These are phyloP conservation scores for Hirudo medicinalis DNA, from an alignment of 1,140 invertebrate genomes.

Conservation along the genomic window DNA sequence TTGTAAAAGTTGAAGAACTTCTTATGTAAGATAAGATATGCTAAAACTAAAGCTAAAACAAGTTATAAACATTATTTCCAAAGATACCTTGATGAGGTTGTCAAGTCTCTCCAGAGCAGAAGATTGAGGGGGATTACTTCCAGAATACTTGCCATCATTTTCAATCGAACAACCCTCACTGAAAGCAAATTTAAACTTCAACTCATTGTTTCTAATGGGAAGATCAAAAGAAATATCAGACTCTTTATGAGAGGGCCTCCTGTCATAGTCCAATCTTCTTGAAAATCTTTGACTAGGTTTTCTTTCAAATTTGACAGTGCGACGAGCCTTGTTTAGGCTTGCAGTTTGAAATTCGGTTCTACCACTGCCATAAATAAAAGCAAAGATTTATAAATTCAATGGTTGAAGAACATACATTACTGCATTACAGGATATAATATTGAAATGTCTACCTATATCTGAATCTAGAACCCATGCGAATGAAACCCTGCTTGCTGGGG, in stretches of 20 bases:
- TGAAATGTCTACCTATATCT: constrained; percentile 51
- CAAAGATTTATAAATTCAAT: background rate
- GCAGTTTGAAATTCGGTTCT: constrained; percentile 80
- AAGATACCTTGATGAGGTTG: constrained; percentile 49
- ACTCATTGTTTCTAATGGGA: too few species aligned
- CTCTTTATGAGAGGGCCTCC: too few species aligned
- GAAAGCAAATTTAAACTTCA: too few species aligned
- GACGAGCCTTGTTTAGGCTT: constrained; percentile 65
- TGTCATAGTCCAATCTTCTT: constrained; percentile 35
- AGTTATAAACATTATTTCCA: background rate
- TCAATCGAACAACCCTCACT: too few species aligned
- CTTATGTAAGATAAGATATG: too few species aligned
- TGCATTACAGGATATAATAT: background rate
- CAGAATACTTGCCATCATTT: constrained; percentile 3
- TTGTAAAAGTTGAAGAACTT: too few species aligned
- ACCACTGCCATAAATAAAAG: constrained; percentile 39
- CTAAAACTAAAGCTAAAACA: too few species aligned
- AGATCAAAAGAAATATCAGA: too few species aligned
- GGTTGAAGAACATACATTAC: background rate
- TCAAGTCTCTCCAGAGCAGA: constrained; percentile 48
- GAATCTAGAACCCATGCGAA: constrained; percentile 88
- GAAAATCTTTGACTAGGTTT: constrained; percentile 84
- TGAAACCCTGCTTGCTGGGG: constrained; percentile 81
- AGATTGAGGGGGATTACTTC: constrained; percentile 20
- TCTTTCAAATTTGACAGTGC: constrained; percentile 80